Evolutionary conservation across 2,888 invertebrate species (phyloP).

Genomic region (Teinopalpus imperialis): DNA sequence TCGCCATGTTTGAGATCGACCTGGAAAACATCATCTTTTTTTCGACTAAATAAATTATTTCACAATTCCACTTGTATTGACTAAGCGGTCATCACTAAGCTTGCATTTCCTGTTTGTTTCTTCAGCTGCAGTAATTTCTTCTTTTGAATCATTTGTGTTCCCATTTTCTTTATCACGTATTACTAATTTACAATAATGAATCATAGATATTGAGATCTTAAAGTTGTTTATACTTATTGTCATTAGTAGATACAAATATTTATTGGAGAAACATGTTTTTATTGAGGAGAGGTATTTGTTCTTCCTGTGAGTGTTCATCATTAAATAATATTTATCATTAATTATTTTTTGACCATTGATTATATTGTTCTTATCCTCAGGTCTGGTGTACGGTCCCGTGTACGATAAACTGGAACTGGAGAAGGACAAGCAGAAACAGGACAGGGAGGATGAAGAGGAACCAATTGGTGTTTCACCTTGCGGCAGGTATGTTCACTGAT

Average conservation of each 20-base stretch:
- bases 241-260: neutral
- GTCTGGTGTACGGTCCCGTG: slow-evolving; percentile 60
- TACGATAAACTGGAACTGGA: slow-evolving; percentile 75
- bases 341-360: neutral
- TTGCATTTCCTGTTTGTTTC: slow-evolving; percentile 8
- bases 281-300: too few species aligned
- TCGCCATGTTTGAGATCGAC: too few species aligned
- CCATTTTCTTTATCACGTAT: slow-evolving; percentile 18
- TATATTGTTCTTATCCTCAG: slow-evolving; percentile 35
- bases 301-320: neutral
- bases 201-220: slow-evolving; percentile 6
- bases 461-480: slow-evolving; percentile 96
- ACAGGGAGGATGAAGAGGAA: slow-evolving; percentile 91
- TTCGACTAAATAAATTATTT: too few species aligned
- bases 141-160: slow-evolving; percentile 28
- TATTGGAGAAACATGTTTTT: neutral
- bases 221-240: neutral
- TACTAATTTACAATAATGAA: slow-evolving; percentile 1
- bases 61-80: too few species aligned
- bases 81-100: neutral
- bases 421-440: slow-evolving; percentile 82
- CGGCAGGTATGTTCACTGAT: slow-evolving; percentile 84
- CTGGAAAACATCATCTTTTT: too few species aligned
- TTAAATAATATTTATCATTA: neutral
- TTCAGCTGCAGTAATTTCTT: slow-evolving; percentile 1